Percentiles rank a stretch among this genome's conserved stretches.
Conservation (phyloP, 1,140 invertebrate genomes). For the Papilio machaon region DNA sequence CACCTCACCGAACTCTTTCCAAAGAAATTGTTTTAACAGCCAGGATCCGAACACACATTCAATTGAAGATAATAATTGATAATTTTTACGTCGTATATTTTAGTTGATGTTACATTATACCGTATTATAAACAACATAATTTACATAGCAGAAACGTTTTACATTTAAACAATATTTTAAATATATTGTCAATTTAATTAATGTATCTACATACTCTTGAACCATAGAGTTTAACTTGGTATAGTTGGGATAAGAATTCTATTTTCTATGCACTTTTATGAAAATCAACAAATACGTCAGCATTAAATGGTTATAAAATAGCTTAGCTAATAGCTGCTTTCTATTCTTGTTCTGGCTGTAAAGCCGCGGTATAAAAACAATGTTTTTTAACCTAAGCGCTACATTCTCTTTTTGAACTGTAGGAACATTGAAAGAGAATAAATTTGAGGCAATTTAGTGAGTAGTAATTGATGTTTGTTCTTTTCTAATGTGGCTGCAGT, state of each 20-base stretch:
- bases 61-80: conserved; percentile 1
- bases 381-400: neutral
- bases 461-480: conserved; percentile 34
- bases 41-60: neutral
- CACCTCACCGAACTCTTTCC: conserved; percentile 35
- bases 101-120: neutral
- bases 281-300: neutral
- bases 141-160: neutral
- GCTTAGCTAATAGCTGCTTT: neutral
- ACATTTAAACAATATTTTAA: neutral
- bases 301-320: neutral
- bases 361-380: neutral
- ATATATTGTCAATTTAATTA: neutral
- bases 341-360: neutral
- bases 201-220: too few relatives aligned
- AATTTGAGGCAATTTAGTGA: neutral
- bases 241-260: neutral
- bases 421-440: neutral
- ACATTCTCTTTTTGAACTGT: neutral
- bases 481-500: conserved; percentile 49
- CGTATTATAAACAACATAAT: neutral
- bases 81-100: neutral
- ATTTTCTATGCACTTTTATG: neutral
- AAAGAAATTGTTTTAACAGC: conserved; percentile 37
- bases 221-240: too few relatives aligned